Conservation (phyloP, 2,888 invertebrate genomes). For the Cheilosia scutellata region DNA sequence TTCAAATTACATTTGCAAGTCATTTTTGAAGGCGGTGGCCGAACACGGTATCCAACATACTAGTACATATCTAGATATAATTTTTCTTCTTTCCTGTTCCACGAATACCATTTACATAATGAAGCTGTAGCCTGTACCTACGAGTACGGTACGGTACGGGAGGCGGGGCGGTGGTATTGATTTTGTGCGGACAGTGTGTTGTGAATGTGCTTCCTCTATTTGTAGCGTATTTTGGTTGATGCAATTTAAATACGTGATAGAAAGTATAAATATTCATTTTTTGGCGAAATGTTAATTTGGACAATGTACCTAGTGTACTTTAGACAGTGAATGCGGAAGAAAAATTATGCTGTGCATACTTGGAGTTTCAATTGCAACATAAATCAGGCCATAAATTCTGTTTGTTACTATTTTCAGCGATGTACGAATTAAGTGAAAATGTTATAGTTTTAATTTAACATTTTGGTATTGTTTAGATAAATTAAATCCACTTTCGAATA, state of each 20-base stretch:
- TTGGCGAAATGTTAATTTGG: constrained; percentile 66
- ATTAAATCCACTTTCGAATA: background rate
- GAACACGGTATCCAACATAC: constrained; percentile 4
- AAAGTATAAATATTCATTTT: constrained; percentile 68
- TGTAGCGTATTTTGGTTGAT: constrained; percentile 63
- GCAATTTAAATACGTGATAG: constrained; percentile 56
- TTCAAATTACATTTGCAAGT: constrained; percentile 69
- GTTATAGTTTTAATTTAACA: constrained; percentile 9
- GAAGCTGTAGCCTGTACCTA: too few relatives aligned
- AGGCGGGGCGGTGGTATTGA: constrained; percentile 40
- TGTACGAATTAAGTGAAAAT: constrained; percentile 3
- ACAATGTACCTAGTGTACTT: constrained; percentile 16
- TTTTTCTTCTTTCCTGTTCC: background rate
- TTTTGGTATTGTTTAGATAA: background rate
- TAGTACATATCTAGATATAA: background rate
- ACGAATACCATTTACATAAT: constrained; percentile 61
- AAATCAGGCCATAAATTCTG: constrained; percentile 33
- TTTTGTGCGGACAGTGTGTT: constrained; percentile 39
- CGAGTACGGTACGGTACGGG: background rate
- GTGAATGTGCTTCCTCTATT: constrained; percentile 28
- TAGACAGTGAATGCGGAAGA: background rate
- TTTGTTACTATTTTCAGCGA: constrained; percentile 26
- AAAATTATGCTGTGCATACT: constrained; percentile 1
- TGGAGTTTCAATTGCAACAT: constrained; percentile 34
- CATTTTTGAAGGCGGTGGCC: constrained; percentile 46